phyloP scores from a whole-genome alignment of 1,140 invertebrate species.

The Cotesia vestalis region DNA sequence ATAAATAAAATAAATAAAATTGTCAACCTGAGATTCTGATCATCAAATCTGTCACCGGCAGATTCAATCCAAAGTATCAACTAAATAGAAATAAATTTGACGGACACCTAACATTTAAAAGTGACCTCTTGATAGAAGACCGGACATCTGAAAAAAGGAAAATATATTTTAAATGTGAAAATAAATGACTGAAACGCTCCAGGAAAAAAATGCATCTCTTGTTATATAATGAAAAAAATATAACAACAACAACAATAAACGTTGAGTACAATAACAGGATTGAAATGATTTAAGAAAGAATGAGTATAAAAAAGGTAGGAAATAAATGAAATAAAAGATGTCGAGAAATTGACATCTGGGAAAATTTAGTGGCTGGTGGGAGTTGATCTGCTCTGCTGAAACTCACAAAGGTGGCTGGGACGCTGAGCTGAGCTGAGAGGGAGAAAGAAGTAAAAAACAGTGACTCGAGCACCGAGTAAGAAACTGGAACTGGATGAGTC shows the following conservation, averaged over 20 bases:
- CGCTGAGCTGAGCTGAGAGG: constrained; percentile 13
- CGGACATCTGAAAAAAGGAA: no score
- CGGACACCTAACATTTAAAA: no score
- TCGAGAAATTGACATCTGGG: constrained; percentile 29
- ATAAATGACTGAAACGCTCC: no score
- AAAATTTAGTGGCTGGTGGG: constrained; percentile 20
- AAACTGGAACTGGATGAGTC: constrained; percentile 45
- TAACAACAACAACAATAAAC: constrained; percentile 4
- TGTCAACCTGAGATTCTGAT: no score
- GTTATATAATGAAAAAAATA: no score
- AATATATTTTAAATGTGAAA: no score
- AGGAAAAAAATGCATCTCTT: no score
- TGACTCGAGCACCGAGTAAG: constrained; percentile 48
- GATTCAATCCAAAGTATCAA: no score
- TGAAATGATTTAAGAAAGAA: constrained; percentile 33
- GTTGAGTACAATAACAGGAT: constrained; percentile 6
- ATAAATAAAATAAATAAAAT: no score
- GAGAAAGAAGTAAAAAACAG: constrained; percentile 40
- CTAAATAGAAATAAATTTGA: no score
- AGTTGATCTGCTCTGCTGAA: not conserved
- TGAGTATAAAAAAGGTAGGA: constrained; percentile 37
- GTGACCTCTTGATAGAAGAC: no score
- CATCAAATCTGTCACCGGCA: no score
- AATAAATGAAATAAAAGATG: constrained; percentile 21
- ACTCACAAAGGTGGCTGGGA: constrained; percentile 7